Conservation (phyloP, 2,888 invertebrate genomes). For the Yponomeuta plumbellus region DNA sequence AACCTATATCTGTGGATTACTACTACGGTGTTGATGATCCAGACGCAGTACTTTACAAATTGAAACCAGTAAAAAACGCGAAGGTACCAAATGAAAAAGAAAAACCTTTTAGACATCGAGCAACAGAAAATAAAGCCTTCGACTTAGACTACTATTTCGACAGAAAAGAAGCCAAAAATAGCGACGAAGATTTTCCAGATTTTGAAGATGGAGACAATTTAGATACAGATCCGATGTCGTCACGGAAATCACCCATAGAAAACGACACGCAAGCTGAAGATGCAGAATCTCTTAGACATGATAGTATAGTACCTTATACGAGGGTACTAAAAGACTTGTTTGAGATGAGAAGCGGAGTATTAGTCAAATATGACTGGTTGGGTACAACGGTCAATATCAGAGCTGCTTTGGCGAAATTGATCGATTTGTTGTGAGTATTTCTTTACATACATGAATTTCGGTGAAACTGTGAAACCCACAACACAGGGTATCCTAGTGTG, state of each 20-base stretch:
- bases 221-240: not conserved
- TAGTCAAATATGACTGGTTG: conserved; percentile 53
- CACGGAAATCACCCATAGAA: not conserved
- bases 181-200: too few species aligned
- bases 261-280: not conserved
- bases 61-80: not conserved
- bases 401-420: conserved; percentile 42
- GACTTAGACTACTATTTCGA: conserved; percentile 4
- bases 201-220: not conserved
- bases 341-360: conserved; percentile 30
- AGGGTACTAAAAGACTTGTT: conserved; percentile 47
- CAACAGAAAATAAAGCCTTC: not conserved
- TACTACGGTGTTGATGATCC: not conserved
- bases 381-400: conserved; percentile 47
- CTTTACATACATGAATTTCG: not conserved
- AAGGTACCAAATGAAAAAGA: not conserved
- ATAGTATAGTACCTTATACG: conserved; percentile 30
- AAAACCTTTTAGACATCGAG: not conserved
- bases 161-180: not conserved
- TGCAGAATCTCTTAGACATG: not conserved
- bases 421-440: conserved; percentile 45
- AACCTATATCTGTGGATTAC: not conserved
- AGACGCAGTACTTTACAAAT: not conserved
- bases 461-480: too few species aligned
- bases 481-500: too few species aligned